phyloP scores from a whole-genome alignment of 2,888 invertebrate species.

The Heliconius erato region DNA sequence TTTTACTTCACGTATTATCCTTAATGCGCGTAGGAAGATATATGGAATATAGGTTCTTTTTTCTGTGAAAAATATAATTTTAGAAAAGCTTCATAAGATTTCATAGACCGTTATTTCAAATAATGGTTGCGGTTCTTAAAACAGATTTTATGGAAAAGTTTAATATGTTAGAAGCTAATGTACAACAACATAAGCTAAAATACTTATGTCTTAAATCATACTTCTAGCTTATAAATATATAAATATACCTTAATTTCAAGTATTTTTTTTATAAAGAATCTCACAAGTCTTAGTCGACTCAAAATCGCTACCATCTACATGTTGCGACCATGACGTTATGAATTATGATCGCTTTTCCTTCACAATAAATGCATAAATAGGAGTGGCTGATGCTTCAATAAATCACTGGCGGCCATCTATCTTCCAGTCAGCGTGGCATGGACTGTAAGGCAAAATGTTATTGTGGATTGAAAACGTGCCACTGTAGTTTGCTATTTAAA shows the following conservation, averaged over 20 bases:
- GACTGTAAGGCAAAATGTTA: constrained; percentile 36
- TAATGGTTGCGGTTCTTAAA: too few relatives aligned
- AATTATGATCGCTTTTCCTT: constrained; percentile 82
- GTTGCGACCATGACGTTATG: constrained; percentile 64
- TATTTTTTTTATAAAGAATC: neutral
- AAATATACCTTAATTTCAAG: neutral
- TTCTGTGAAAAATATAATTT: neutral
- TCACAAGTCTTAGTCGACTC: neutral
- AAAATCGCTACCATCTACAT: constrained; percentile 51
- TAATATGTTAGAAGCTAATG: too few relatives aligned
- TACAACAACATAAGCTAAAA: too few relatives aligned
- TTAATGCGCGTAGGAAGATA: too few relatives aligned
- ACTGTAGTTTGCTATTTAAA: constrained; percentile 1
- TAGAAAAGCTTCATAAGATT: neutral
- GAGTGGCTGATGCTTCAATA: constrained; percentile 68
- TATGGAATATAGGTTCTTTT: too few relatives aligned
- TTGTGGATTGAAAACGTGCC: constrained; percentile 29
- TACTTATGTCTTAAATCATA: too few relatives aligned
- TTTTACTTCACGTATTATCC: too few relatives aligned
- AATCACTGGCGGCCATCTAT: constrained; percentile 71
- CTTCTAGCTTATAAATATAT: too few relatives aligned
- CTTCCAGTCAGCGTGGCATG: constrained; percentile 58
- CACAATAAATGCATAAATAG: constrained; percentile 84
- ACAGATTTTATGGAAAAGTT: too few relatives aligned
- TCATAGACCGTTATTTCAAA: too few relatives aligned